Evolutionary conservation across 2,113 vertebrate genomes (phyloP).

Genomic region (Gnathochromis pfefferi): DNA sequence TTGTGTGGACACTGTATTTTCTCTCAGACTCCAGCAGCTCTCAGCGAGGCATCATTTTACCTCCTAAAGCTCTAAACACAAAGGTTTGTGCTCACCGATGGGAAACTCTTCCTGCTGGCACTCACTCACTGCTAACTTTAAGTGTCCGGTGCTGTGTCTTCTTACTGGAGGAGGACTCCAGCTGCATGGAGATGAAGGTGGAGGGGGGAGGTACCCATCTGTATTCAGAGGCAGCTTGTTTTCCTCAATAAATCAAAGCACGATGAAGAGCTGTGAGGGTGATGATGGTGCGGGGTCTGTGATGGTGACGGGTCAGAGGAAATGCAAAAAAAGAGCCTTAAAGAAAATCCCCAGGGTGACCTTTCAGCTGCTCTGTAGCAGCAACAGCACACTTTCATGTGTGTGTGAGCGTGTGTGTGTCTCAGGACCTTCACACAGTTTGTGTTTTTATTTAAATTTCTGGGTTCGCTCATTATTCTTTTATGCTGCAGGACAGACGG

Average conservation of each 20-base stretch:
- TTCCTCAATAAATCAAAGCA: neutral
- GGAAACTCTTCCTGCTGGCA: neutral
- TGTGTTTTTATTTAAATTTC: neutral
- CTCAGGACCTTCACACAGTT: neutral
- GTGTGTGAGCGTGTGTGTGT: neutral
- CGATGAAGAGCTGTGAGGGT: neutral
- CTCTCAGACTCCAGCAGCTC: neutral
- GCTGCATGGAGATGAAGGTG: neutral
- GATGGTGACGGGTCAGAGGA: neutral
- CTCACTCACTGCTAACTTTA: neutral
- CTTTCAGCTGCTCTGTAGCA: neutral
- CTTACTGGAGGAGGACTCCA: neutral
- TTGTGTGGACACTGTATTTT: neutral
- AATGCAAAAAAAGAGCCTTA: neutral
- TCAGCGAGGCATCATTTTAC: neutral
- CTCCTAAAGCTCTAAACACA: neutral
- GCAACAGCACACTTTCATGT: neutral
- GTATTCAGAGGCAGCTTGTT: neutral
- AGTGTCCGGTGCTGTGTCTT: neutral
- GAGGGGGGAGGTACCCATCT: neutral
- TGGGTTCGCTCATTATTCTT: neutral
- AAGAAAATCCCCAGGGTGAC: neutral
- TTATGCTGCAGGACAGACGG: neutral
- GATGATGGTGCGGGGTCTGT: neutral
- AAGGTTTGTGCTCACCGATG: neutral